Evolutionary conservation across 1,140 invertebrate genomes (phyloP).

Genomic region (Agrypnia vestita): DNA sequence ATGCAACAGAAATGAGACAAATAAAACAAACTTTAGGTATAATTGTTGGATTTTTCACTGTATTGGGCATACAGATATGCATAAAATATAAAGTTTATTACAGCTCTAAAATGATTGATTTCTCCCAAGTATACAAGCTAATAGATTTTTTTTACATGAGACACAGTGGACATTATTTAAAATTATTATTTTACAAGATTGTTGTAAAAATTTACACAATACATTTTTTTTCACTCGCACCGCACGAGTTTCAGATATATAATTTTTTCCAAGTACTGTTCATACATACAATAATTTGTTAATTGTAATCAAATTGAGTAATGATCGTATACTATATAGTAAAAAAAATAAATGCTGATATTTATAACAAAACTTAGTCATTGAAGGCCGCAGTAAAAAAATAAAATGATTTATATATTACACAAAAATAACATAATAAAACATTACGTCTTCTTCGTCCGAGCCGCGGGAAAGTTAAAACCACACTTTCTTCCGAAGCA

Average conservation of each 20-base stretch:
- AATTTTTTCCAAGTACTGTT: conserved; percentile 6
- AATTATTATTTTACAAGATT: conserved; percentile 42
- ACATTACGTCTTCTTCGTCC: neutral
- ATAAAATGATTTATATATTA: conserved; percentile 53
- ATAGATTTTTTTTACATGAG: conserved; percentile 9
- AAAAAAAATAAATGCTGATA: conserved; percentile 52
- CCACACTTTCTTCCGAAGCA: neutral
- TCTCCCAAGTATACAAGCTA: conserved; percentile 36
- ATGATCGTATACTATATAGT: neutral
- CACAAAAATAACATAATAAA: conserved; percentile 49
- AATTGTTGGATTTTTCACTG: conserved; percentile 47
- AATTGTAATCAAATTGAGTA: conserved; percentile 24
- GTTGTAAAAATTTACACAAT: conserved; percentile 26
- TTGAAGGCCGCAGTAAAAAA: conserved; percentile 51
- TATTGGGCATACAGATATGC: conserved; percentile 59
- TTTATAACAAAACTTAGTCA: conserved; percentile 29
- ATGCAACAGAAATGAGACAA: neutral
- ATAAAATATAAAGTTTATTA: conserved; percentile 60
- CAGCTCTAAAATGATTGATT: conserved; percentile 54
- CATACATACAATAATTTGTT: conserved; percentile 36
- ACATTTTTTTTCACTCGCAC: conserved; percentile 10
- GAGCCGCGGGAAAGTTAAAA: neutral
- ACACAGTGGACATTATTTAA: conserved; percentile 50
- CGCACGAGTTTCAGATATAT: neutral
- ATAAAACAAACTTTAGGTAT: neutral